A percentile compares a stretch with the other conserved stretches of the same genome.
phyloP scores from a whole-genome alignment of 2,888 invertebrate genomes.

The Pimpla rufipes region DNA sequence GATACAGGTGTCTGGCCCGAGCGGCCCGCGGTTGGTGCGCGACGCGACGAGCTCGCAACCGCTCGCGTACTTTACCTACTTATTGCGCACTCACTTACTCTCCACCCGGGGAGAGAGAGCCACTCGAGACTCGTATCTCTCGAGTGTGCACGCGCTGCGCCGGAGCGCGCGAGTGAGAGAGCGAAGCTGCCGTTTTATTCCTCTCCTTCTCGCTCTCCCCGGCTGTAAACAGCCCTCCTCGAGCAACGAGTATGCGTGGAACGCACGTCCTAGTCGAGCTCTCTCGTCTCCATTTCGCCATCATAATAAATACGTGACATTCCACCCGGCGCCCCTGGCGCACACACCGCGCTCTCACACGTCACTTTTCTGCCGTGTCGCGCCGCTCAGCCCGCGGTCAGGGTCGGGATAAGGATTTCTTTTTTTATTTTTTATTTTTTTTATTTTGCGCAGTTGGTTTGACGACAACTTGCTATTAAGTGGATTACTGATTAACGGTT shows the following conservation, averaged over 20 bases:
- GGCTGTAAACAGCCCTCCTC: not conserved
- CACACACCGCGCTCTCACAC: not conserved
- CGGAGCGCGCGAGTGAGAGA: no score
- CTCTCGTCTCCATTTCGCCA: slow-evolving; percentile 66
- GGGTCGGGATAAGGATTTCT: not conserved
- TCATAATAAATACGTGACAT: slow-evolving; percentile 60
- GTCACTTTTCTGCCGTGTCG: not conserved
- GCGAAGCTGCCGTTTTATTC: not conserved
- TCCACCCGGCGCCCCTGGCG: slow-evolving; percentile 29
- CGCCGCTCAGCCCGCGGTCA: not conserved
- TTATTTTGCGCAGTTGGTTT: no score
- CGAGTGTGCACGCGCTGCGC: slow-evolving; percentile 22
- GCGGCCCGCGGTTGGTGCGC: not conserved
- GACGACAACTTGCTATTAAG: no score
- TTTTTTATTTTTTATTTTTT: not conserved
- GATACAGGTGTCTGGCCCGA: slow-evolving; percentile 60
- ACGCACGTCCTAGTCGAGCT: not conserved
- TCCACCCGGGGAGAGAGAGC: not conserved
- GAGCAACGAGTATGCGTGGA: slow-evolving; percentile 24
- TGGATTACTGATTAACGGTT: no score
- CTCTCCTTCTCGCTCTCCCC: not conserved
- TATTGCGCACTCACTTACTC: slow-evolving; percentile 49
- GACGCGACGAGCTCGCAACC: slow-evolving; percentile 56
- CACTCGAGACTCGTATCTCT: slow-evolving; percentile 41
- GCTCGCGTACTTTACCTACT: slow-evolving; percentile 66